A percentile compares a stretch with the other conserved stretches of the same genome.
These are phyloP conservation scores for Lepidochrysops patricia DNA, from an alignment of 2,888 invertebrate genomes.

Conservation along the genomic window DNA sequence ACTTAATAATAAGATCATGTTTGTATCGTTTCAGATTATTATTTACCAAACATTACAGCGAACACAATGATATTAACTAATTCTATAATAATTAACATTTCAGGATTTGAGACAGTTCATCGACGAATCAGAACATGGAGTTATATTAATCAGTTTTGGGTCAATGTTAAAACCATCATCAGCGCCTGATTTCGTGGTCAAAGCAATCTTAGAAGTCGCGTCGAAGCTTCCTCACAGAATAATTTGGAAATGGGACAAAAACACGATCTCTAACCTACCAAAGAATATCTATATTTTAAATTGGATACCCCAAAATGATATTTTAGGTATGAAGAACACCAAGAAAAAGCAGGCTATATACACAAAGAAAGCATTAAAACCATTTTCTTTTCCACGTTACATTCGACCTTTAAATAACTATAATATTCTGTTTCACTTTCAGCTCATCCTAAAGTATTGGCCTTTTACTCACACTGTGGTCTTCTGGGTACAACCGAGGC, in stretches of 20 bases:
- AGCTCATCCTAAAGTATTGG: slow-evolving; percentile 68
- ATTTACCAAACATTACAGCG: no score
- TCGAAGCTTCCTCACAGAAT: slow-evolving; percentile 77
- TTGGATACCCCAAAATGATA: slow-evolving; percentile 80
- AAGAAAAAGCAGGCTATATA: no score
- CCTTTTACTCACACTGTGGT: slow-evolving; percentile 75
- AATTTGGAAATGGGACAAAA: slow-evolving; percentile 80
- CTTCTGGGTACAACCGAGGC: slow-evolving; percentile 73
- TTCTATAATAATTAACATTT: no score
- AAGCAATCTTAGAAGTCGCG: slow-evolving; percentile 75
- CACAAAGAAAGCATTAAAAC: no score
- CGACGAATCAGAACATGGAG: slow-evolving; percentile 76
- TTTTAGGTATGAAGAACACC: slow-evolving; percentile 39
- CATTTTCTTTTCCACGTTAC: no score
- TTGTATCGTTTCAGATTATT: no score
- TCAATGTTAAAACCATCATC: slow-evolving; percentile 79
- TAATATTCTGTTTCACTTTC: slow-evolving; percentile 21
- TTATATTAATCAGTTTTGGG: slow-evolving; percentile 84
- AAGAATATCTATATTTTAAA: slow-evolving; percentile 74
- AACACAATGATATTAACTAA: no score
- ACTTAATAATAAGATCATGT: no score
- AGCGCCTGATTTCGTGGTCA: slow-evolving; percentile 72
- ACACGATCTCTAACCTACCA: slow-evolving; percentile 81
- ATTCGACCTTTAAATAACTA: slow-evolving; percentile 33
- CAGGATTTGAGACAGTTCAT: slow-evolving; percentile 76